A percentile compares a stretch with the other conserved stretches of the same genome.
Evolutionary conservation across 2,113 vertebrate species (phyloP).

Genomic region (Gopherus flavomarginatus): DNA sequence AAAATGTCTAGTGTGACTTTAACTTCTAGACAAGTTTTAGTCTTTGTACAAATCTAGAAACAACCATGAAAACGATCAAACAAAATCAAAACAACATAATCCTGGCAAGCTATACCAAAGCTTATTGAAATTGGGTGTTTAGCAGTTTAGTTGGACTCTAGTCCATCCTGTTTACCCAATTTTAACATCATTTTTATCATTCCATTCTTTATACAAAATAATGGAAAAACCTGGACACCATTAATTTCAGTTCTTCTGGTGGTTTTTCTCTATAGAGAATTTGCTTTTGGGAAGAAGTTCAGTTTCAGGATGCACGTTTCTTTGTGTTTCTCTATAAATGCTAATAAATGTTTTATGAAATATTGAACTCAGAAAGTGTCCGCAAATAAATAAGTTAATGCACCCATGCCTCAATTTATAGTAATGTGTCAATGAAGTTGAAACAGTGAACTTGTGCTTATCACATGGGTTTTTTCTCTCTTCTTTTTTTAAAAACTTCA

Average conservation of each 20-base stretch:
- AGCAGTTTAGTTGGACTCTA: constrained; percentile 29
- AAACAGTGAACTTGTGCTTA: constrained; percentile 68
- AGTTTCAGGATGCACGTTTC: not conserved
- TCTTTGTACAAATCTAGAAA: constrained; percentile 35
- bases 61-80: constrained; percentile 38
- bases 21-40: constrained; percentile 30
- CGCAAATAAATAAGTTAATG: constrained; percentile 31
- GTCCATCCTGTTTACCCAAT: constrained; percentile 23
- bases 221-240: constrained; percentile 58
- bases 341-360: constrained; percentile 10
- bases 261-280: not conserved
- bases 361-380: not conserved
- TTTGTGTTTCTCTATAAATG: constrained; percentile 58
- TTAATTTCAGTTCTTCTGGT: constrained; percentile 2
- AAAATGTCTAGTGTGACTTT: constrained; percentile 16
- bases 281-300: constrained; percentile 2
- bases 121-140: constrained; percentile 57
- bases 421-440: constrained; percentile 36
- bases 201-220: constrained; percentile 1
- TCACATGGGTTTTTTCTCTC: not conserved
- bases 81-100: constrained; percentile 30
- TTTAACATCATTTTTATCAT: constrained; percentile 31
- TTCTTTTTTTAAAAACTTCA: constrained; percentile 5
- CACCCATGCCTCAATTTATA: constrained; percentile 15
- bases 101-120: constrained; percentile 49